Conservation (phyloP, 1,140 invertebrate genomes). For the Nixonia krombeini region DNA sequence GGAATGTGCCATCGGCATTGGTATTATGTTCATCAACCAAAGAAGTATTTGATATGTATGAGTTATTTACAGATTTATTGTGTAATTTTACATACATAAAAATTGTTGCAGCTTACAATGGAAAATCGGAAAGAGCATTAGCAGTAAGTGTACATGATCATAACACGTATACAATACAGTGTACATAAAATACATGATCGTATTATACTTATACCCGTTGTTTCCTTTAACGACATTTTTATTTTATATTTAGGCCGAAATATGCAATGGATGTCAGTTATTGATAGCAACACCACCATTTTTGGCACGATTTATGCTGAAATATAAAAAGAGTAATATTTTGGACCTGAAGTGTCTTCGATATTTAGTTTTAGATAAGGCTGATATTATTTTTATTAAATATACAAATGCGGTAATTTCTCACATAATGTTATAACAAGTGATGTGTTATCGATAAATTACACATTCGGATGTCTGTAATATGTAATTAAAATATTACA, state of each 20-base stretch:
- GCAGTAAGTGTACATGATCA: slow-evolving; percentile 50
- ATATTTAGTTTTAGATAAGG: slow-evolving; percentile 61
- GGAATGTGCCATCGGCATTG: too few relatives aligned
- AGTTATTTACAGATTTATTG: slow-evolving; percentile 47
- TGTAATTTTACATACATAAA: slow-evolving; percentile 31
- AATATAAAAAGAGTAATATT: slow-evolving; percentile 33
- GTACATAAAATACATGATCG: too few relatives aligned
- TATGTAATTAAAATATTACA: slow-evolving; percentile 1
- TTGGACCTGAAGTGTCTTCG: slow-evolving; percentile 56
- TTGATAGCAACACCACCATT: slow-evolving; percentile 64
- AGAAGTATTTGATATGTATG: slow-evolving; percentile 49
- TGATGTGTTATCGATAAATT: too few relatives aligned
- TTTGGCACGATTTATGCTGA: slow-evolving; percentile 52
- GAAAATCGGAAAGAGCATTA: slow-evolving; percentile 51
- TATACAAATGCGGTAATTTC: slow-evolving; percentile 58
- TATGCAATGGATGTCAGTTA: slow-evolving; percentile 66
- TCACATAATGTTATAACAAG: too few relatives aligned
- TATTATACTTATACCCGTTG: too few relatives aligned
- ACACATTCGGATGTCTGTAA: too few relatives aligned
- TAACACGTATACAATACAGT: neutral
- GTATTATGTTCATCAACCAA: slow-evolving; percentile 60
- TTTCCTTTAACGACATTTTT: too few relatives aligned
- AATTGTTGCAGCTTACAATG: slow-evolving; percentile 56
- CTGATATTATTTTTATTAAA: slow-evolving; percentile 63
- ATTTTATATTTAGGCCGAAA: slow-evolving; percentile 51